Conservation (phyloP, 2,888 invertebrate genomes). For the Andrena bucephala region DNA sequence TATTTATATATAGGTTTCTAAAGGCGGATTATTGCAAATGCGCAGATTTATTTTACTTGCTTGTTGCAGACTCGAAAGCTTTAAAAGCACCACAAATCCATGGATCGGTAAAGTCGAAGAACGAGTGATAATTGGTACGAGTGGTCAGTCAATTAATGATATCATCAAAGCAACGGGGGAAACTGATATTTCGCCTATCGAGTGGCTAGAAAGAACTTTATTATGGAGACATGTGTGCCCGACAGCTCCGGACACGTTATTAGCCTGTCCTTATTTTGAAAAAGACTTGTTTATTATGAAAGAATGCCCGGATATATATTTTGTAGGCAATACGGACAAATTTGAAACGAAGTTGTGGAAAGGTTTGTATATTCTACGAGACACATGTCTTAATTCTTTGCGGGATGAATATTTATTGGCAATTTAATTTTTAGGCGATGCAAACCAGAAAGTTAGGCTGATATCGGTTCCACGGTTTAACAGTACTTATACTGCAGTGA, state of each 20-base stretch:
- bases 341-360: conserved; percentile 90
- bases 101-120: conserved; percentile 84
- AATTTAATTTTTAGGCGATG: conserved; percentile 86
- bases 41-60: conserved; percentile 1
- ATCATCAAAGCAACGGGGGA: conserved; percentile 89
- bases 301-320: conserved; percentile 94
- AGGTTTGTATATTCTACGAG: conserved; percentile 85
- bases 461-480: conserved; percentile 94
- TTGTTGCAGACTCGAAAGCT: conserved; percentile 87
- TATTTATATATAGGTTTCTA: background rate
- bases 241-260: conserved; percentile 97
- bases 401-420: conserved; percentile 1
- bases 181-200: conserved; percentile 87
- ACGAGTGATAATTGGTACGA: conserved; percentile 83
- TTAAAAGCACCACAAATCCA: conserved; percentile 95
- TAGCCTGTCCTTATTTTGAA: conserved; percentile 93
- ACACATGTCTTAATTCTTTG: background rate
- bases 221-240: conserved; percentile 97
- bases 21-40: background rate
- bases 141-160: conserved; percentile 95
- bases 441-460: conserved; percentile 89
- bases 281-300: conserved; percentile 95
- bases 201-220: conserved; percentile 92
- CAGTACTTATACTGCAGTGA: conserved; percentile 89
- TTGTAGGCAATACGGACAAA: conserved; percentile 92